Base-by-base conservation (phyloP, 2,797 vertebrate species). In the Corythornis leucogaster region DNA sequence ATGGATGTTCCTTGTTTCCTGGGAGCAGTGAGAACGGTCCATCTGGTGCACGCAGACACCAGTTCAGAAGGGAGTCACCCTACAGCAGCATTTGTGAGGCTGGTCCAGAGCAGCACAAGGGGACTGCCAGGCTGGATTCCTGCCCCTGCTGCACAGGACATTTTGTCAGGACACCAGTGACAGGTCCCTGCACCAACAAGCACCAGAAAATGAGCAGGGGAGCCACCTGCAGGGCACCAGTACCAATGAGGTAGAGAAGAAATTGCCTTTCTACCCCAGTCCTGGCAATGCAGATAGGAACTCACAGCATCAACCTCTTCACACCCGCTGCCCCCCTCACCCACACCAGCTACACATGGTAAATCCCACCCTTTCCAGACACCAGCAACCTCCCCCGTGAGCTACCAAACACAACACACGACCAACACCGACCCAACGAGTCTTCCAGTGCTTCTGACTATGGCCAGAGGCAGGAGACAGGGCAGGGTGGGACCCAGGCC, bases 401-500 rank as follows among this genome's bases (percentile, higher is more conserved):
- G 25, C 15, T 15, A 22, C 7, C 14, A 8, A 57, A 58, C 45
- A 51, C 51, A 64, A 24, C 11, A 5, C 1, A 6, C 61, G 63
- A 3, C 5, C 45, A 64, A 53, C n/a, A 67, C 9, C 76, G 40
- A 50, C 71, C 6, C 11, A 50, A 19, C 58, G 35, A 53, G 74
- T 8, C 28, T 9, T 9, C 35, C 61, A 87, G 92, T 77, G 53
- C 40, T 42, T 7, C 31, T n/a, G 9, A 15, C 43, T 48, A 8
- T 1, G 50, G 78, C 70, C 2, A 7, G 75, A 58, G 35, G 12
- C 42, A 4, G 45, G 76, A 10, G 8, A 40, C 25, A 9, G 76
- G 69, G 40, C 85, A 83, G 92, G 81, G 93, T 20, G 75, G 83
- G 42, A 59, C 4, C 51, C 25, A 42, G 64, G 70, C 84, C 24